Percentiles rank a stretch among this genome's conserved stretches.
Conservation (phyloP, 2,797 vertebrate genomes). For the Oreochromis grahami region DNA sequence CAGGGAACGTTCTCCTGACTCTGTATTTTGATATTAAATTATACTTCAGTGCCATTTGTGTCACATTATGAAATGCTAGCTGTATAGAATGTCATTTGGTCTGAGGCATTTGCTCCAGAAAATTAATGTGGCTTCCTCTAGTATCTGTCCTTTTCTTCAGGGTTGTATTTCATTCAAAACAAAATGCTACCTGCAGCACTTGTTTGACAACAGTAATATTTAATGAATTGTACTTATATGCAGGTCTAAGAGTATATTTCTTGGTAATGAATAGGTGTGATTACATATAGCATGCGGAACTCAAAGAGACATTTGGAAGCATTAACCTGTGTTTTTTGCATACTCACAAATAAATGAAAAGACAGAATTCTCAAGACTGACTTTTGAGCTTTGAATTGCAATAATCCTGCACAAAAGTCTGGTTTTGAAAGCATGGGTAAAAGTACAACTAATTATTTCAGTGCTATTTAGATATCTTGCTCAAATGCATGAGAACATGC, state of each 20-base stretch:
- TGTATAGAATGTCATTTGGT: slow-evolving; percentile 91
- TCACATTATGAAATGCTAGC: slow-evolving; percentile 94
- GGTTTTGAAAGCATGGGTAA: not conserved
- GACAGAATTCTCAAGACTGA: not conserved
- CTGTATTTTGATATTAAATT: slow-evolving; percentile 91
- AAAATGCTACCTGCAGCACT: slow-evolving; percentile 58
- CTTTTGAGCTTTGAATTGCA: not conserved
- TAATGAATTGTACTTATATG: slow-evolving; percentile 95
- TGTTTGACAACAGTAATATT: slow-evolving; percentile 96
- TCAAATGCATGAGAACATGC: not conserved
- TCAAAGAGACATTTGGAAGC: not conserved
- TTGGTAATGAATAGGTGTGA: slow-evolving; percentile 84
- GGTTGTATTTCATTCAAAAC: slow-evolving; percentile 87
- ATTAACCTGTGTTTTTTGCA: not conserved
- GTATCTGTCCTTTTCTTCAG: slow-evolving; percentile 88
- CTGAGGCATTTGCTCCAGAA: slow-evolving; percentile 87
- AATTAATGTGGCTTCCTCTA: slow-evolving; percentile 92
- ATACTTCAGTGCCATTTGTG: slow-evolving; percentile 88
- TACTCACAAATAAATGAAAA: not conserved
- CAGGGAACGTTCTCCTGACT: slow-evolving; percentile 26
- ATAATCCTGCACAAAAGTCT: not conserved
- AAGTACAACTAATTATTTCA: not conserved
- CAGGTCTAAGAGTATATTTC: slow-evolving; percentile 86
- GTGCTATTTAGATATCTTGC: slow-evolving; percentile 4
- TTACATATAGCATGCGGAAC: slow-evolving; percentile 21